Conservation (phyloP, 2,888 invertebrate species). For the Macropis europaea region DNA sequence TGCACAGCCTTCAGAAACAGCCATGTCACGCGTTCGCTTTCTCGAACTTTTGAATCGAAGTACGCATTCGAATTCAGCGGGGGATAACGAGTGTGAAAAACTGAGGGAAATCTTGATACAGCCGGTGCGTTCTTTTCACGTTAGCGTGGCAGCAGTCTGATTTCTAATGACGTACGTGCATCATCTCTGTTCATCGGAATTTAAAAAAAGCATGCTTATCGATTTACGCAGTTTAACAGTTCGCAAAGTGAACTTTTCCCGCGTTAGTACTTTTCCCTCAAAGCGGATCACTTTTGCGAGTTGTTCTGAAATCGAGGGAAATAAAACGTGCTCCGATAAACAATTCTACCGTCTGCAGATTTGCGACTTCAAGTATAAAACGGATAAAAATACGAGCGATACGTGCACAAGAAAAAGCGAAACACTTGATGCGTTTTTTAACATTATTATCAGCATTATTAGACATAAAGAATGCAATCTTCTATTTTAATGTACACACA, state of each 20-base stretch:
- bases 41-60: constrained; percentile 2
- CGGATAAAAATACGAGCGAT: neutral
- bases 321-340: constrained; percentile 24
- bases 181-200: constrained; percentile 27
- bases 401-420: too few relatives aligned
- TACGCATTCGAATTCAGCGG: neutral
- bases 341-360: neutral
- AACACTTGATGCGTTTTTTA: too few relatives aligned
- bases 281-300: constrained; percentile 46
- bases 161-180: constrained; percentile 15
- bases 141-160: constrained; percentile 1
- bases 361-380: neutral
- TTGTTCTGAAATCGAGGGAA: constrained; percentile 39
- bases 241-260: constrained; percentile 41
- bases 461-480: too few relatives aligned
- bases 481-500: too few relatives aligned
- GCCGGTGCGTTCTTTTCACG: neutral
- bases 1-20: neutral
- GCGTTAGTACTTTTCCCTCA: constrained; percentile 41
- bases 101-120: constrained; percentile 6
- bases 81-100: constrained; percentile 1
- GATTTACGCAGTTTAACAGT: constrained; percentile 49
- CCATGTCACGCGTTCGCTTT: constrained; percentile 13
- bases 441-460: too few relatives aligned
- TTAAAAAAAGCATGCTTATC: constrained; percentile 44